Base-by-base conservation (phyloP, 2,888 invertebrate genomes). In the Drosophila peninsularis region DNA sequence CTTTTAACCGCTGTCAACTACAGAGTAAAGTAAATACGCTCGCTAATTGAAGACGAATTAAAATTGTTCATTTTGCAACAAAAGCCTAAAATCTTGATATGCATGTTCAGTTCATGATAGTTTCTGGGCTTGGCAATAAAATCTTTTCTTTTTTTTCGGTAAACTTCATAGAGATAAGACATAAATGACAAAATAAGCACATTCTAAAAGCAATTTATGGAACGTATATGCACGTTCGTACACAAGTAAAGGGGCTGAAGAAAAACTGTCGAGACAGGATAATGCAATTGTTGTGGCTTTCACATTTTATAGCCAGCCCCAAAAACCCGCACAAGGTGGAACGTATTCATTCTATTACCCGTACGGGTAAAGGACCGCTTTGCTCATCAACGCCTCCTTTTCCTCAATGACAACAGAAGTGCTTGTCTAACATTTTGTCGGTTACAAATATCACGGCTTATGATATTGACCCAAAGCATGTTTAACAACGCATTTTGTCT, bases 391-490 rank as follows among this genome's bases (percentile, higher is more conserved):
- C 63, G 63, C 61, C 72, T 21, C 39, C 27, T 7, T 4, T 17
- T 17, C 52, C 17, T 24, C 47, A 30, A n/a, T 73, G 72, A 66
- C 68, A 58, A 62, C 62, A 71, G 67, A 83, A 78, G 72, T 77
- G 72, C 81, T 71, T 83, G 73, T 82, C 80, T 81, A 83, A 84
- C 82, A 89, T 82, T 86, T 82, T 90, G 88, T 80, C 89, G 89
- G 79, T 84, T 82, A 82, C 81, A 90, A 85, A 88, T 90, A 88
- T 80, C 77, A 88, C 81, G 82, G 89, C 90, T 88, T 88, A 88
- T 90, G 80, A 82, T 89, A 89, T 88, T 90, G 90, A 88, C 90
- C 90, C 82, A 78, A 87, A 89, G 82, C 79, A 80, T 82, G 82
- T 85, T 88, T 83, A 89, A 80, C 74, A 73, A 78, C 79, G 72